Base-by-base conservation (phyloP, 2,888 invertebrate genomes). In the Myathropa florea region DNA sequence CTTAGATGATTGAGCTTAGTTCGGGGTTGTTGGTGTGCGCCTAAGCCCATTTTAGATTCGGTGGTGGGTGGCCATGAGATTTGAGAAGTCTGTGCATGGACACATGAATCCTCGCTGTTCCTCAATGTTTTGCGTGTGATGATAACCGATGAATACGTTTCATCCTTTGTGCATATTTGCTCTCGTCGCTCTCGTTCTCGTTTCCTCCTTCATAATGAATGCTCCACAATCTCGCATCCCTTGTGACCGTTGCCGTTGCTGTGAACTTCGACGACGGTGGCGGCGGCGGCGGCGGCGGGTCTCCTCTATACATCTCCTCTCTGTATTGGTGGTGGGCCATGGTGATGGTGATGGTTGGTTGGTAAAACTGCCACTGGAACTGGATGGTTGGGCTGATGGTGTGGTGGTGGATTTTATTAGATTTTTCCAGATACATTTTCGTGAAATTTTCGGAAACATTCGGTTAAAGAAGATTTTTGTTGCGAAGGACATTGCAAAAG, bases 401-500 rank as follows among this genome's bases (percentile, higher is more conserved):
- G 81, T 46, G 46, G 81, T 85, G 85, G 82, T 78, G 68, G 78
- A 86, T 86, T 86, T 86, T 86, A 86, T 86, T 86, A 86, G 86
- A 86, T 86, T 86, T 83, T 86, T 86, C 78, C 83, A 79, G 83
- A 79, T 83, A 81, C 76, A 70, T 65, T 80, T 76, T 85, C 81
- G 75, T 83, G 82, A 79, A 86, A 86, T 86, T 86, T 86, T 86
- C 71, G 67, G 79, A 79, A 86, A 86, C 86, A 86, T 86, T 86
- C 83, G 75, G 86, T 86, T 83, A 83, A 86, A 86, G 86, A 75
- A 83, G 70, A 83, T 75, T 78, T 86, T 83, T 79, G 86, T 86
- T 86, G 86, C 83, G 86, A 83, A 86, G 86, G 86, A 83, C 86
- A 86, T 82, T 85, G 86, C 86, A 79, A 86, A 83, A 83, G 86